Conservation (phyloP, 2,113 vertebrate species). For the Psammodynastes pulverulentus region DNA sequence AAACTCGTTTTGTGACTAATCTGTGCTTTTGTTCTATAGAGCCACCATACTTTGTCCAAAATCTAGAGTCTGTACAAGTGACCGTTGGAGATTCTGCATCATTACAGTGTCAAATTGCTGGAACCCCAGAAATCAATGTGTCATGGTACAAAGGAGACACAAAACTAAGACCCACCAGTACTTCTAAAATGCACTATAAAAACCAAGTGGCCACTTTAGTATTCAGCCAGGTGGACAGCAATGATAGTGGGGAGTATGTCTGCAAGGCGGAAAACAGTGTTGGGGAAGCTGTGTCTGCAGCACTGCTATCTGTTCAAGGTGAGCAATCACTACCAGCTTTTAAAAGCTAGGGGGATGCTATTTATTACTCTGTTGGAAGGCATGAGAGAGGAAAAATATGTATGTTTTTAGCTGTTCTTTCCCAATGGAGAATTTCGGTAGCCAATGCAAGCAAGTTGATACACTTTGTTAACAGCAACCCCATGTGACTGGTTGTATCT, state of each 20-base stretch:
- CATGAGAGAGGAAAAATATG: not conserved
- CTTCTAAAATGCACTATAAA: slow-evolving; percentile 85
- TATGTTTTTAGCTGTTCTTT: not conserved
- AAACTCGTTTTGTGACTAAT: slow-evolving; percentile 45
- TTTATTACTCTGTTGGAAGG: slow-evolving; percentile 5
- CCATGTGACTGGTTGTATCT: not conserved
- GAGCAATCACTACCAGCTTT: slow-evolving; percentile 58
- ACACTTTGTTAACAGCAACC: not conserved
- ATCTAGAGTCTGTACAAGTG: slow-evolving; percentile 86
- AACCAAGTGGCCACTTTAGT: slow-evolving; percentile 88
- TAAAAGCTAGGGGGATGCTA: not conserved
- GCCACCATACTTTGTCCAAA: slow-evolving; percentile 87
- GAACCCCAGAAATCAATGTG: slow-evolving; percentile 93
- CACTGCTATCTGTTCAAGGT: slow-evolving; percentile 88
- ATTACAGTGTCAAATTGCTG: slow-evolving; percentile 88
- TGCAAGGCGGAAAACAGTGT: slow-evolving; percentile 95
- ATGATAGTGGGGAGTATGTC: slow-evolving; percentile 87
- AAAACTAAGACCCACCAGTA: slow-evolving; percentile 88
- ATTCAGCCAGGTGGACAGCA: slow-evolving; percentile 82
- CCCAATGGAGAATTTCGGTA: not conserved
- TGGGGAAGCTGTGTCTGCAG: slow-evolving; percentile 82
- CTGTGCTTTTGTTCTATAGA: slow-evolving; percentile 74
- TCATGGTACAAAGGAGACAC: slow-evolving; percentile 98
- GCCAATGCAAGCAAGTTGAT: not conserved
- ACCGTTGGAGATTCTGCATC: slow-evolving; percentile 82